Conservation (phyloP, 2,113 vertebrate genomes). For the Nipponia nippon region DNA sequence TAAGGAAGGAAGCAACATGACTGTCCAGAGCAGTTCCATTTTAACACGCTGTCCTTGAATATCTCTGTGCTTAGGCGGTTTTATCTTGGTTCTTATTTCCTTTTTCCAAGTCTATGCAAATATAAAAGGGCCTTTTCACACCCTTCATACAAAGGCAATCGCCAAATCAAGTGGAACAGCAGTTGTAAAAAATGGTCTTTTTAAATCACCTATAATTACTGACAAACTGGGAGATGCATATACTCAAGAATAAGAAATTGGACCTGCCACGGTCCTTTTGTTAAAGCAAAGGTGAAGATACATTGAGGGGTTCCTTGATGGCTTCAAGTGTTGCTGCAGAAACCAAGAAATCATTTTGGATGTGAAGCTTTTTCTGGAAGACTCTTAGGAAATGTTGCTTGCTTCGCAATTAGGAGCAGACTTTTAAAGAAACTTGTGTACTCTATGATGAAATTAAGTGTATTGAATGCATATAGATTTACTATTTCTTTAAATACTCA, state of each 20-base stretch:
- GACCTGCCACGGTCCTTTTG: neutral
- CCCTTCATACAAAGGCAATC: neutral
- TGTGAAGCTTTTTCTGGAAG: neutral
- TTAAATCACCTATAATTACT: neutral
- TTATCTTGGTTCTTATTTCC: neutral
- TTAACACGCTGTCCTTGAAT: neutral
- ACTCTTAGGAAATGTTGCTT: neutral
- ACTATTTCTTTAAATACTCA: neutral
- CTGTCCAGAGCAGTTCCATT: neutral
- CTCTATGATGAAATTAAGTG: neutral
- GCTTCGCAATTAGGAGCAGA: neutral
- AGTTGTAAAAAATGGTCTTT: neutral
- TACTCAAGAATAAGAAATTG: neutral
- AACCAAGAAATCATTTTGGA: neutral
- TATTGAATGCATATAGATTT: neutral
- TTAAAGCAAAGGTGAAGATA: neutral
- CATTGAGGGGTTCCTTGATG: neutral
- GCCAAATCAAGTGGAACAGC: neutral
- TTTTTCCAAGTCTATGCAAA: neutral
- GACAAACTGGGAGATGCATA: neutral
- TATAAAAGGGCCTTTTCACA: neutral
- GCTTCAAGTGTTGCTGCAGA: neutral
- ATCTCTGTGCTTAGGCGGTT: neutral
- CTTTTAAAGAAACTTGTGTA: neutral
- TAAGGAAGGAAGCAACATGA: neutral